A percentile compares a stretch with the other conserved stretches of the same genome.
These are phyloP conservation scores for Gallinago stenura DNA, from an alignment of 2,797 vertebrate genomes.

Conservation along the genomic window DNA sequence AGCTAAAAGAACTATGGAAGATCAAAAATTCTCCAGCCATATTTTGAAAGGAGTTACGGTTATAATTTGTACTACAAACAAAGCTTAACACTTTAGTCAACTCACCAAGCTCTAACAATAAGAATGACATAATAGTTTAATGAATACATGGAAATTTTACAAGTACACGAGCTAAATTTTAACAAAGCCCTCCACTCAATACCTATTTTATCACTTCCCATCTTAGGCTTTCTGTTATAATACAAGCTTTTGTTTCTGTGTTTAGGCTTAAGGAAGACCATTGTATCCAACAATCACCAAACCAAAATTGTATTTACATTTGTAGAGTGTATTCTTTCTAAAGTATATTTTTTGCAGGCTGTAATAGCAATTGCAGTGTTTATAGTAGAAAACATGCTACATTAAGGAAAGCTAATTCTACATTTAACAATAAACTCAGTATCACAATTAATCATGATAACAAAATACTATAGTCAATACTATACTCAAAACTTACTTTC, in stretches of 20 bases:
- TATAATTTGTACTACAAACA: constrained; percentile 55
- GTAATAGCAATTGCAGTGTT: constrained; percentile 61
- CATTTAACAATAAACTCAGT: constrained; percentile 39
- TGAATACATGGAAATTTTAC: constrained; percentile 88
- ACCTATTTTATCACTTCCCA: constrained; percentile 94
- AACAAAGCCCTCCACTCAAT: constrained; percentile 86
- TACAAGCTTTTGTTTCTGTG: constrained; percentile 87
- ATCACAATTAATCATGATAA: neutral
- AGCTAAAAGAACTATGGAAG: neutral
- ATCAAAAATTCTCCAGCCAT: constrained; percentile 7
- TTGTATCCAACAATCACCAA: constrained; percentile 80
- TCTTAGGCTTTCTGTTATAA: constrained; percentile 85
- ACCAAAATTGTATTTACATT: constrained; percentile 81
- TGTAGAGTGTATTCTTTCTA: constrained; percentile 75
- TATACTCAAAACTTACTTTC: neutral
- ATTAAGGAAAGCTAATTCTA: constrained; percentile 58
- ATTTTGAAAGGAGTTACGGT: constrained; percentile 38
- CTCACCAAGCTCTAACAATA: constrained; percentile 76
- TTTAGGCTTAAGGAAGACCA: constrained; percentile 83
- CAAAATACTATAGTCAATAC: neutral
- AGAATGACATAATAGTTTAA: constrained; percentile 84
- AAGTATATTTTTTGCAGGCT: constrained; percentile 64
- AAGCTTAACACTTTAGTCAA: constrained; percentile 72
- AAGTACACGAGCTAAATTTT: constrained; percentile 81
- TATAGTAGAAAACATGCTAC: constrained; percentile 49